phyloP scores from a whole-genome alignment of 2,113 vertebrate species.

The Odocoileus virginianus region DNA sequence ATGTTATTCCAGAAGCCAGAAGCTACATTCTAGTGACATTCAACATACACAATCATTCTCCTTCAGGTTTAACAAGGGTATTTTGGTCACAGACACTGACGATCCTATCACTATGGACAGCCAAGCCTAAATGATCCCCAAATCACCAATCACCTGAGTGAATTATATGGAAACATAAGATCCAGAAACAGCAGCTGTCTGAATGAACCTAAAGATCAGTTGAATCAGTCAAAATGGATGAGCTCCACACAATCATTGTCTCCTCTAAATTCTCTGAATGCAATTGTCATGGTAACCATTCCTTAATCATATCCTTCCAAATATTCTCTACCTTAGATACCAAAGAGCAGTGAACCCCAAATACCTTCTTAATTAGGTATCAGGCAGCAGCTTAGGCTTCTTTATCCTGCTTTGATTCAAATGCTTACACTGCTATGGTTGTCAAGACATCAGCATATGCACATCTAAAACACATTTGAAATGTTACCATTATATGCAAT shows the following conservation, averaged over 20 bases:
- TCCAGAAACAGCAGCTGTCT: conserved; percentile 33
- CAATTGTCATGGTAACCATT: conserved; percentile 47
- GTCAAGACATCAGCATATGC: background rate
- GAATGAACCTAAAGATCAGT: conserved; percentile 37
- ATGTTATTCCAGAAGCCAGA: conserved; percentile 1
- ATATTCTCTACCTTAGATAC: conserved; percentile 46
- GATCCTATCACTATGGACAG: background rate
- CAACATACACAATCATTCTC: background rate
- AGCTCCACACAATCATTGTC: background rate
- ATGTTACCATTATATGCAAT: background rate
- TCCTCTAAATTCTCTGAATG: conserved; percentile 33
- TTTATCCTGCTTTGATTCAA: background rate
- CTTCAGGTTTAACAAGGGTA: background rate
- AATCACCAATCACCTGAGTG: background rate
- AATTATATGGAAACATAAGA: conserved; percentile 43
- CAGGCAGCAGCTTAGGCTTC: background rate
- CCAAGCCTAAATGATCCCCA: conserved; percentile 40
- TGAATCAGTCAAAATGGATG: conserved; percentile 57
- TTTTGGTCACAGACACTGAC: background rate
- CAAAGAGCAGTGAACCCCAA: background rate
- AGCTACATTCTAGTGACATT: background rate
- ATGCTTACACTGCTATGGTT: background rate
- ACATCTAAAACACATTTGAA: background rate
- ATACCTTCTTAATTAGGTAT: conserved; percentile 26
- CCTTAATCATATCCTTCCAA: conserved; percentile 46